A percentile compares a stretch with the other conserved stretches of the same genome.
phyloP scores from a whole-genome alignment of 2,113 vertebrate genomes.

The Cavia aperea region DNA sequence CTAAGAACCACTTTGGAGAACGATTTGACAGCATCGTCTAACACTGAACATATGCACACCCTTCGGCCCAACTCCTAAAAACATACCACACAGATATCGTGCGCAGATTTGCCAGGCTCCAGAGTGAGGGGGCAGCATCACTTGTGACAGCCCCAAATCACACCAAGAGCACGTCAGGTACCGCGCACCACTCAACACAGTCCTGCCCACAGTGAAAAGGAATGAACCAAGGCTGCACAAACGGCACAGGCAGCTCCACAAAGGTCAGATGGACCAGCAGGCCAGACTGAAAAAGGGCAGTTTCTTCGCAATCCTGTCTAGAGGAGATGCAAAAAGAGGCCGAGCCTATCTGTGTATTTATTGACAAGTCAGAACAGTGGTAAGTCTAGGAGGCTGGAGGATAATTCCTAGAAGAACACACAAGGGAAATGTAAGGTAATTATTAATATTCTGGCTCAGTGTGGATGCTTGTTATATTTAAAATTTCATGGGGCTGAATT shows the following conservation, averaged over 20 bases:
- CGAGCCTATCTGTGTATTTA: background rate
- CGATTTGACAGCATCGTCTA: background rate
- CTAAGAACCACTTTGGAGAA: background rate
- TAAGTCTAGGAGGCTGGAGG: background rate
- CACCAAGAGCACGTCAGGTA: background rate
- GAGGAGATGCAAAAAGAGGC: background rate
- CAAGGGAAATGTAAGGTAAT: background rate
- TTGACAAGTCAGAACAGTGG: background rate
- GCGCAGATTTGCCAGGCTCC: background rate
- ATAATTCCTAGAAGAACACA: background rate
- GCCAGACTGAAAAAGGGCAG: background rate
- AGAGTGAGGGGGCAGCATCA: background rate
- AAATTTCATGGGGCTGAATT: background rate
- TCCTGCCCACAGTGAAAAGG: background rate
- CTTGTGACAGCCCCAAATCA: background rate
- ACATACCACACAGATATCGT: background rate
- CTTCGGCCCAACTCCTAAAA: background rate
- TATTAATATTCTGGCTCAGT: background rate
- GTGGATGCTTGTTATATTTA: background rate
- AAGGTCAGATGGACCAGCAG: background rate
- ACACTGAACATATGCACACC: background rate
- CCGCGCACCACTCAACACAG: background rate
- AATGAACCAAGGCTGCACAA: background rate
- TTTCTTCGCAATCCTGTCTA: background rate
- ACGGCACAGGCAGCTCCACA: background rate